A percentile compares a stretch with the other conserved stretches of the same genome.
phyloP scores from a whole-genome alignment of 2,797 vertebrate genomes.

The Polyboroides typus region DNA sequence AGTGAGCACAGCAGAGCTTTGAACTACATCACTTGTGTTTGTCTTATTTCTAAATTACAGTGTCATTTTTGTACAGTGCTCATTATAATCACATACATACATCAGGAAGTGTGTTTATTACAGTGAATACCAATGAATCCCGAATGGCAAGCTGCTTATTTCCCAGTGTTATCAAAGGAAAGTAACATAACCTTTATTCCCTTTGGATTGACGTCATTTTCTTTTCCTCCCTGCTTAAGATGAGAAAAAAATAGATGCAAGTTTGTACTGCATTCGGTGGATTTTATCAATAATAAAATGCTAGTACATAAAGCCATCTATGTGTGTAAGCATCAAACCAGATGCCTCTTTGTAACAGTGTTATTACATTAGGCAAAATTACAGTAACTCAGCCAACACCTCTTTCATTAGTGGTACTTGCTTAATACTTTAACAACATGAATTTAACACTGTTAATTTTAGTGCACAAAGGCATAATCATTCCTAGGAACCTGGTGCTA shows the following conservation, averaged over 20 bases:
- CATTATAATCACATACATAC: neutral
- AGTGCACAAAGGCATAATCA: neutral
- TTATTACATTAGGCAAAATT: neutral
- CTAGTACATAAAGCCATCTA: neutral
- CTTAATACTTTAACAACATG: neutral
- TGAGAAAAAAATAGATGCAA: neutral
- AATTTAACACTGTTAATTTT: neutral
- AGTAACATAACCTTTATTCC: neutral
- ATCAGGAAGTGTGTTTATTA: conserved; percentile 13
- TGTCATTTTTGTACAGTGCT: neutral
- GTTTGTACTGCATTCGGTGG: neutral
- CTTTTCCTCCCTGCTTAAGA: neutral
- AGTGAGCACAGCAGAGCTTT: neutral
- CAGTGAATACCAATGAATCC: neutral
- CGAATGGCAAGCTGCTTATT: neutral
- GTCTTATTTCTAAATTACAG: conserved; percentile 2
- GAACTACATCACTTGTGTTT: conserved; percentile 5
- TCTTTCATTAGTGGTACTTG: neutral
- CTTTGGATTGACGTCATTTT: neutral
- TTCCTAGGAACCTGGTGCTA: neutral
- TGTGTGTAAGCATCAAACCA: neutral
- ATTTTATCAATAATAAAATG: neutral
- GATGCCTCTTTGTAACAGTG: neutral
- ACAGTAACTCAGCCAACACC: neutral
- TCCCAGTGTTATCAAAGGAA: neutral